These are phyloP conservation scores for Heterochromis multidens DNA, from an alignment of 2,113 vertebrate species.

Conservation along the genomic window DNA sequence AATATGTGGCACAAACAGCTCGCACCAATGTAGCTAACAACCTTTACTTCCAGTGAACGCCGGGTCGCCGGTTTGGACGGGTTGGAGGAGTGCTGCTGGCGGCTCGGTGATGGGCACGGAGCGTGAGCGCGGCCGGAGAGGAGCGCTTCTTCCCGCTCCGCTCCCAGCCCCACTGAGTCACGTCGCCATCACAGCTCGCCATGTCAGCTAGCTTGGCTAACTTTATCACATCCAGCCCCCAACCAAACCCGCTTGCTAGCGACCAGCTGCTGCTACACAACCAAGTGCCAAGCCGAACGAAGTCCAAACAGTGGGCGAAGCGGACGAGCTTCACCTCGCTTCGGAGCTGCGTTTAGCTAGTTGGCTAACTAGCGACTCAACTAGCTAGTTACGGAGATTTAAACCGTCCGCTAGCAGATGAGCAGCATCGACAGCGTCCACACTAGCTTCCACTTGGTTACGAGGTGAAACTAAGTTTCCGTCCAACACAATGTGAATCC, in stretches of 20 bases:
- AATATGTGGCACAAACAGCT: conserved; percentile 44
- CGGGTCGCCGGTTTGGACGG: neutral
- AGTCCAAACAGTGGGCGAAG: neutral
- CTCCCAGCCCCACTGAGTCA: conserved; percentile 81
- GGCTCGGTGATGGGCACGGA: neutral
- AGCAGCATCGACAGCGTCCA: neutral
- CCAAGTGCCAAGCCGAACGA: neutral
- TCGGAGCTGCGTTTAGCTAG: conserved; percentile 57
- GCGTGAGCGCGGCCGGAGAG: neutral
- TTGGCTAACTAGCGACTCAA: conserved; percentile 49
- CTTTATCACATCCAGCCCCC: conserved; percentile 4
- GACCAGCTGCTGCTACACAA: neutral
- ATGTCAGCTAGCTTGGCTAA: conserved; percentile 72
- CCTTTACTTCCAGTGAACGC: neutral
- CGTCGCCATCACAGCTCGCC: conserved; percentile 90
- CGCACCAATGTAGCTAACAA: neutral
- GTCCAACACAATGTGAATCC: neutral
- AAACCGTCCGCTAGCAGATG: conserved; percentile 33
- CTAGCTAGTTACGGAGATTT: conserved; percentile 66
- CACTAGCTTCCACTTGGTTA: neutral
- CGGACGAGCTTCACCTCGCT: neutral
- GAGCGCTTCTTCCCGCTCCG: conserved; percentile 71
- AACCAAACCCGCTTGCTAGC: neutral
- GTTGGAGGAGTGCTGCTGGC: no score
- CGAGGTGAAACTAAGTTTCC: neutral